Base-by-base conservation (phyloP, 1,140 invertebrate genomes). In the Drosophila serrata region DNA sequence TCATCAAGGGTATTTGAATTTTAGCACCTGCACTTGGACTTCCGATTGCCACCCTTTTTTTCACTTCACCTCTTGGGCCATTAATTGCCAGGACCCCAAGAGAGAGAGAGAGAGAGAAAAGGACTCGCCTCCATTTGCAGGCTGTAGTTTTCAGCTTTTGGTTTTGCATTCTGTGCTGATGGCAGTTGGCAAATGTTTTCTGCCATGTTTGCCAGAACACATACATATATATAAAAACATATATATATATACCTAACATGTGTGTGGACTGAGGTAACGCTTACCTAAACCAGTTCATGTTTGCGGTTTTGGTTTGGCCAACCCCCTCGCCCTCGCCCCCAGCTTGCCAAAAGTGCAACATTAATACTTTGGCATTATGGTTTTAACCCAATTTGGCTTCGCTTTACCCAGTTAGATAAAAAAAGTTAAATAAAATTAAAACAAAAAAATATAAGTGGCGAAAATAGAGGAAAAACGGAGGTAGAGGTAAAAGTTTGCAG, bases 341-440 rank as follows among this genome's bases (percentile, higher is more conserved):
- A 29, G 19, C 19, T 15, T 2, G 51, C 42, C 58, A 55, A 62
- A 62, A 65, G 62, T 77, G 81, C 81, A 80, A 74, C 77, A 85
- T 85, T 85, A 85, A 80, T 85, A 77, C 81, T 53, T 80, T 85
- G 81, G 81, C 67, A 77, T 85, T 85, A 85, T 85, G 81, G 81
- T 68, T 84, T 84, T 84, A 84, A 84, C 81, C 81, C 81, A 85
- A 85, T 85, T 85, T 82, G 61, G 81, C 75, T 75, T 75, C 42
- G 40, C 56, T 59, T 72, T 53, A 61, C 69, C 48, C 39, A 55
- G 69, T 57, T 77, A 62, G 75, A 45, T 64, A 49, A 63, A 65
- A 24, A 37, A 37, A 11, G 11, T 11, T 0, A 31, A 67, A 31
- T 19, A 69, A 74, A 42, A 49, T 51, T 31, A 60, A 59, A 76